These are phyloP conservation scores for Chlamydotis undulata DNA, from an alignment of 2,113 vertebrate genomes.

Conservation along the genomic window DNA sequence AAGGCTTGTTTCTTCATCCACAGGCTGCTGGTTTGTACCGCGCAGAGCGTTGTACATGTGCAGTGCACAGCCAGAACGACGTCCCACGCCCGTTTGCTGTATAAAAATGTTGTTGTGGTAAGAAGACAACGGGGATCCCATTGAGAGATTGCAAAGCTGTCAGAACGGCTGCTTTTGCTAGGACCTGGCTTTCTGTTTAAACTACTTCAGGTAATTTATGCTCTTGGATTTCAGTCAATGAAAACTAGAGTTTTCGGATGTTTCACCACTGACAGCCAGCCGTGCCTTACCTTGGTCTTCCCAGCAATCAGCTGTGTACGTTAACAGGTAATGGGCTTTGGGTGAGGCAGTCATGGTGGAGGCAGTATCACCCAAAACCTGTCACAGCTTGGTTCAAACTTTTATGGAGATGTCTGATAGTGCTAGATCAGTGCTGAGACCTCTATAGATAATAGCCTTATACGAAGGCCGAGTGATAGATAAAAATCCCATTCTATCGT, in stretches of 20 bases:
- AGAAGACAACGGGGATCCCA: background rate
- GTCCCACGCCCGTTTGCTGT: fast-evolving
- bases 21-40: fast-evolving
- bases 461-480: background rate
- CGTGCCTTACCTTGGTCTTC: background rate
- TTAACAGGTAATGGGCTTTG: background rate
- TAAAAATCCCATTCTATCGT: background rate
- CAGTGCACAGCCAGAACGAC: background rate
- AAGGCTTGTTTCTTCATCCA: background rate
- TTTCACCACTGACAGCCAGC: background rate
- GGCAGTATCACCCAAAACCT: background rate
- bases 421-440: background rate
- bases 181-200: background rate
- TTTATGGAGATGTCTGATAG: background rate
- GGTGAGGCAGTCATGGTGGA: background rate
- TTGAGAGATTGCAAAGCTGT: background rate
- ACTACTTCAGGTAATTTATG: background rate
- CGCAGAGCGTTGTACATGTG: background rate
- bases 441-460: background rate
- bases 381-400: background rate
- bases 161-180: background rate
- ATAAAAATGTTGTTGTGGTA: background rate
- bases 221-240: background rate
- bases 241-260: fast-evolving
- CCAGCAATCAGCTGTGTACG: no score